Evolutionary conservation across 2,113 vertebrate species (phyloP), one percentile per base, ranked within the genome.

Genomic region (Centropristis striata): DNA sequence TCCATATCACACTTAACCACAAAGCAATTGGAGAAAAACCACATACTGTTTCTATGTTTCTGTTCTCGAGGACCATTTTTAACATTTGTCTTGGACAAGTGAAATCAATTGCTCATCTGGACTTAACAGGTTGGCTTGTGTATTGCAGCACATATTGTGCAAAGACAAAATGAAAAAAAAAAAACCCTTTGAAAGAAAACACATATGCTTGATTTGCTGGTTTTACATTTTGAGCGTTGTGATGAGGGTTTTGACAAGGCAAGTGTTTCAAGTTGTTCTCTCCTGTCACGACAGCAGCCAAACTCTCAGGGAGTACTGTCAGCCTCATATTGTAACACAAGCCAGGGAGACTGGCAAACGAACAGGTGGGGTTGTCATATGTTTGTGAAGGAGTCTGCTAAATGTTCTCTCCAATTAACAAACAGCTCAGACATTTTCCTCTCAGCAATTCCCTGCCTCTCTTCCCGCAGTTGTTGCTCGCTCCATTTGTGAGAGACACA

Each of bases 361-460:
- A 92, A 84, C 92, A 94, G 91, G 91, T 92, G 90, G 75, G 58
- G 73, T 87, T 88, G 91, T 92, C 88, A 90, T 88, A 71, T 63
- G 76, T 88, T 86, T 88, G 75, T 69, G 64, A 80, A 68, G 80
- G 61, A 88, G 75, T 75, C 76, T 88, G 82, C 86, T 88, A 88
- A 93, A 84, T 72, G 73, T 84, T 92, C 78, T 78, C 47, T 86
- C 77, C 87, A 92, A 88, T 93, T 90, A 91, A 85, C 82, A 88
- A 90, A 86, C 80, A 80, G 78, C 81, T 78, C 70, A 85, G 79
- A 79, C 79, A 79, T 49, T 75, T 78, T 58, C 53, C 69, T 86
- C 81, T 78, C 69, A 71, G 86, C 53, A 42, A 32, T 71, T 59
- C 28, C 12, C 36, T 50, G 32, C 9, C 57, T 54, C 44, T 44